A percentile compares a stretch with the other conserved stretches of the same genome.
Evolutionary conservation across 1,140 invertebrate genomes (phyloP).

Genomic region (Brachionus calyciflorus): DNA sequence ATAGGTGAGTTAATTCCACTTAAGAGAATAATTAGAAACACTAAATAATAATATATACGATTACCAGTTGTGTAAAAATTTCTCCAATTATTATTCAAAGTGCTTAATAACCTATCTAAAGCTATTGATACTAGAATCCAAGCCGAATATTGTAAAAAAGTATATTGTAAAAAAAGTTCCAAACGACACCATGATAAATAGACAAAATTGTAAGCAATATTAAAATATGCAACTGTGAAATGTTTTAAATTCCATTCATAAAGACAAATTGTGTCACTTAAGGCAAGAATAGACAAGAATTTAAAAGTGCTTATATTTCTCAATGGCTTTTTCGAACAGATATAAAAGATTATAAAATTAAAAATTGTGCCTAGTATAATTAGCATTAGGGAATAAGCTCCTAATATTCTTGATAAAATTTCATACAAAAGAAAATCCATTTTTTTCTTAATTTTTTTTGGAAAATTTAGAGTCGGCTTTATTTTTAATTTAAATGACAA

Average conservation of each 20-base stretch:
- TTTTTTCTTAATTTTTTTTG: too few relatives aligned
- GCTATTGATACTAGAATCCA: conserved; percentile 3
- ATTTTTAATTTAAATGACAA: too few relatives aligned
- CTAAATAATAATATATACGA: not conserved
- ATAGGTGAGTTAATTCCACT: not conserved
- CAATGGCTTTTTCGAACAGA: not conserved
- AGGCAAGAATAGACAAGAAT: too few relatives aligned
- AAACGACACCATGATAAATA: not conserved
- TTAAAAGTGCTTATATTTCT: not conserved
- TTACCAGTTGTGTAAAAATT: not conserved
- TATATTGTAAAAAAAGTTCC: conserved; percentile 5
- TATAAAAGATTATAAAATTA: too few relatives aligned
- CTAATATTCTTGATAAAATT: too few relatives aligned
- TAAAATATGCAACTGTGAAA: not conserved
- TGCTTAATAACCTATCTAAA: not conserved
- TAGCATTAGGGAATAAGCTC: too few relatives aligned
- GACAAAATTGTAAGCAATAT: not conserved
- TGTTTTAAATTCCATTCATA: conserved; percentile 34
- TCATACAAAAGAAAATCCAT: too few relatives aligned
- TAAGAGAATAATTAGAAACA: not conserved
- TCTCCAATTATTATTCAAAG: not conserved
- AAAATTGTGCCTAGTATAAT: too few relatives aligned
- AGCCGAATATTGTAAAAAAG: not conserved
- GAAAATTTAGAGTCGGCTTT: too few relatives aligned
- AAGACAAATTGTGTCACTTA: not conserved